Conservation (phyloP, 1,140 invertebrate genomes). For the Hesperophylax magnus region DNA sequence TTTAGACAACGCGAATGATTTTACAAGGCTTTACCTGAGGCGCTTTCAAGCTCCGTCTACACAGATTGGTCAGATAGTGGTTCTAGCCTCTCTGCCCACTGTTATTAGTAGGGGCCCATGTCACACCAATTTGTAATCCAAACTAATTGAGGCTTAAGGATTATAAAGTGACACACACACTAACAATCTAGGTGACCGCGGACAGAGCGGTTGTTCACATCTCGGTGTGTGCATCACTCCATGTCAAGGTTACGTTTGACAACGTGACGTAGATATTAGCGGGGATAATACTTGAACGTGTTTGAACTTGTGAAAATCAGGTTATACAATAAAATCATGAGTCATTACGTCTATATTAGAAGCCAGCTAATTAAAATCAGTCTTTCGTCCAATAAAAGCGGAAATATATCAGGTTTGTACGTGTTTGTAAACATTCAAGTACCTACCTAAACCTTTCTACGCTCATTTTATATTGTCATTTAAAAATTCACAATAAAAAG, state of each 20-base stretch:
- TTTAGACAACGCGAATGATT: not conserved
- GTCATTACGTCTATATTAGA: not conserved
- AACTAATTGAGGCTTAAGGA: conserved; percentile 52
- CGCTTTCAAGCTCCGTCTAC: not conserved
- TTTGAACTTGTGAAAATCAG: conserved; percentile 2
- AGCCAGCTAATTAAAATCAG: not conserved
- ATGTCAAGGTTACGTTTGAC: conserved; percentile 27
- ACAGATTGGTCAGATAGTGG: not conserved
- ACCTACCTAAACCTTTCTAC: not conserved
- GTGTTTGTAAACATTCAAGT: too few relatives aligned
- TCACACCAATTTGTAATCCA: conserved; percentile 56
- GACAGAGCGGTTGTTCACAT: conserved; percentile 9
- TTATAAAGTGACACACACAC: conserved; percentile 47
- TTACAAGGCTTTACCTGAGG: not conserved
- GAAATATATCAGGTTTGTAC: not conserved
- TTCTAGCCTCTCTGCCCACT: conserved; percentile 2
- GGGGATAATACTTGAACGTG: not conserved
- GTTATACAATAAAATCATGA: not conserved
- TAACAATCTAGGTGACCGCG: conserved; percentile 26
- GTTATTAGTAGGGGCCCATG: conserved; percentile 42
- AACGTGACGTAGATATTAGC: not conserved
- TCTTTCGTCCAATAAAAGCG: not conserved
- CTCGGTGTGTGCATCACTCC: conserved; percentile 10
- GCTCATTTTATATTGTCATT: too few relatives aligned
- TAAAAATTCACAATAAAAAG: too few relatives aligned